A percentile compares a stretch with the other conserved stretches of the same genome.
Conservation (phyloP, 2,797 vertebrate species). For the Buphagus erythrorhynchus region DNA sequence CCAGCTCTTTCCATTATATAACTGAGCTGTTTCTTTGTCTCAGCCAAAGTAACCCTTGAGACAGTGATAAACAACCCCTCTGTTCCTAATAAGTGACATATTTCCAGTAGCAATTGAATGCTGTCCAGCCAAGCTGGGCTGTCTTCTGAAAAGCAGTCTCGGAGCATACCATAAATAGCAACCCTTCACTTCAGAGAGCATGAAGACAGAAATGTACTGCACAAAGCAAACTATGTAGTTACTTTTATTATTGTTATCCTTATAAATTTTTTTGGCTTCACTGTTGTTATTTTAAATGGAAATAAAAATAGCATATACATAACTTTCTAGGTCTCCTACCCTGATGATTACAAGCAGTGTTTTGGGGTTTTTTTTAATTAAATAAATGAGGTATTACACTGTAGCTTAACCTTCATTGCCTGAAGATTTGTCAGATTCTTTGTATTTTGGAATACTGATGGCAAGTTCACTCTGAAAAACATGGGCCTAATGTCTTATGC, state of each 20-base stretch:
- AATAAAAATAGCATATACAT: not conserved
- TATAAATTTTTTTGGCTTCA: not conserved
- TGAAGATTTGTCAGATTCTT: not conserved
- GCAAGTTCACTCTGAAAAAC: not conserved
- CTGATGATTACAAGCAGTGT: not conserved
- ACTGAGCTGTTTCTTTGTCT: not conserved
- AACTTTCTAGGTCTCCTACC: not conserved
- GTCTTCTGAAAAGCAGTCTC: slow-evolving; percentile 1
- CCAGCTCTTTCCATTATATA: slow-evolving; percentile 38
- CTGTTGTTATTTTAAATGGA: not conserved
- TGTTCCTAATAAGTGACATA: slow-evolving; percentile 60
- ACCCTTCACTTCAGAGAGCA: not conserved
- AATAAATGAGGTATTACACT: not conserved
- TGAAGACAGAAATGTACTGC: not conserved
- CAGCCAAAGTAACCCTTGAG: slow-evolving; percentile 37
- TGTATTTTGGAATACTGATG: not conserved
- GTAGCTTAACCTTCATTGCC: not conserved
- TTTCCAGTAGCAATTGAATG: slow-evolving; percentile 56
- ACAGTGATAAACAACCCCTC: slow-evolving; percentile 55
- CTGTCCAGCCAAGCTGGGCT: slow-evolving; percentile 22
- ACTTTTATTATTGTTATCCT: not conserved
- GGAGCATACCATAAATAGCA: slow-evolving; percentile 8
- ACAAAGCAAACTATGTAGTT: not conserved
- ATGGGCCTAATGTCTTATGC: not conserved
- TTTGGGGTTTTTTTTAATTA: not conserved